Base-by-base conservation (phyloP, 2,113 vertebrate genomes). In the Crotalus tigris region DNA sequence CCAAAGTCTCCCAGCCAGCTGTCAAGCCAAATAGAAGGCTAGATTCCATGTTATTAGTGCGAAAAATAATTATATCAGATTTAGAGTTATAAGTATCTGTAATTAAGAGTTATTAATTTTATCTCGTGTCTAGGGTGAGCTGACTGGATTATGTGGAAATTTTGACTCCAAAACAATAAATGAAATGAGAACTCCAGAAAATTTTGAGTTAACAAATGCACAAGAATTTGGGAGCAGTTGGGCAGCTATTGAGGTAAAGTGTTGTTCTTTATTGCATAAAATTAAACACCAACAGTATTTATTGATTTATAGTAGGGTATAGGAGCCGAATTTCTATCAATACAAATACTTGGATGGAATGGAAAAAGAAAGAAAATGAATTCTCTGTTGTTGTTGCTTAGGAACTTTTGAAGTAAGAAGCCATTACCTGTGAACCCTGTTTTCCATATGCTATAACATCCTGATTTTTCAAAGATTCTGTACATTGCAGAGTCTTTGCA, bases 161-260 rank as follows among this genome's bases (percentile, higher is more conserved):
- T 99, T 99, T 95, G 99, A 99, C 96, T 96, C 98, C 95, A 99
- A 99, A 97, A 99, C 99, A 3, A 95, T 98, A 93, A 99, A 99
- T 92, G 99, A 99, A 97, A 98, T 99, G 98, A 98, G 98, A 94
- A 99, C 98, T 10, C 99, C 99, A 0, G 99, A 99, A 93, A 98
- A 99, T 97, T 98, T 99, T 10, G 99, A 99, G 89, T 96, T 98
- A 59, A 97, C 98, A 0, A 99, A 98, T 10, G 96, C 98, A 0
- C 99, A 99, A 96, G 99, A 99, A 94, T 99, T 99, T 96, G 99
- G 99, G 49, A 99, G 97, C 97, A 99, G 99, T 94, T 99, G 99
- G 99, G 98, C 98, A 1, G 98, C 98, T 87, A 96, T 97, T 2
- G 98, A 99, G 98, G 99, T 98, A 97, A 95, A 29, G 94, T 44